A percentile compares a stretch with the other conserved stretches of the same genome.
phyloP scores from a whole-genome alignment of 2,888 invertebrate species.

The Tortricodes alternella region DNA sequence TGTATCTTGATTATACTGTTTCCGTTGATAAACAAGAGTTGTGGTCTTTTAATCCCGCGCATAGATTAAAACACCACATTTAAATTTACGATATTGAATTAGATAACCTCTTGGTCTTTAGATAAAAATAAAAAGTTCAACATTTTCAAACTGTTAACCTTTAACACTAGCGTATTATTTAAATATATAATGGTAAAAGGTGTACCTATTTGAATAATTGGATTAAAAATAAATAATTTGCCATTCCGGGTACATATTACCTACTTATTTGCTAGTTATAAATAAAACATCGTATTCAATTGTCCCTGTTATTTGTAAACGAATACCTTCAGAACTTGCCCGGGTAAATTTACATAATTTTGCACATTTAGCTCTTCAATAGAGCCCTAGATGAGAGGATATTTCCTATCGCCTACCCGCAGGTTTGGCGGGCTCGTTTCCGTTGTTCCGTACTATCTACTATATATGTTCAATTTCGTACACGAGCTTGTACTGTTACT shows the following conservation, averaged over 20 bases:
- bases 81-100: slow-evolving; percentile 14
- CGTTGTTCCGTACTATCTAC: slow-evolving; percentile 40
- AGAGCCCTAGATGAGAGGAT: slow-evolving; percentile 65
- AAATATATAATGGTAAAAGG: background rate
- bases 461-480: slow-evolving; percentile 18
- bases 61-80: slow-evolving; percentile 18
- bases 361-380: slow-evolving; percentile 56
- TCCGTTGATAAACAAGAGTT: slow-evolving; percentile 28
- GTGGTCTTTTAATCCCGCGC: slow-evolving; percentile 23
- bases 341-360: slow-evolving; percentile 37
- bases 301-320: too few relatives aligned
- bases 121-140: slow-evolving; percentile 3
- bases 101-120: slow-evolving; percentile 18
- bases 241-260: too few relatives aligned
- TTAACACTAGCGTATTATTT: background rate
- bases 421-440: slow-evolving; percentile 51
- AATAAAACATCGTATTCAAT: too few relatives aligned
- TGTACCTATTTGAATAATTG: too few relatives aligned
- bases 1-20: slow-evolving; percentile 30
- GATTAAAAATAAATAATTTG: too few relatives aligned
- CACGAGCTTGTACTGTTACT: background rate
- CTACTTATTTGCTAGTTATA: too few relatives aligned
- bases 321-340: too few relatives aligned
- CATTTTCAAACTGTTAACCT: slow-evolving; percentile 6
- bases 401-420: slow-evolving; percentile 57